Evolutionary conservation across 2,888 invertebrate species (phyloP).

Genomic region (Caradrina kadenii): DNA sequence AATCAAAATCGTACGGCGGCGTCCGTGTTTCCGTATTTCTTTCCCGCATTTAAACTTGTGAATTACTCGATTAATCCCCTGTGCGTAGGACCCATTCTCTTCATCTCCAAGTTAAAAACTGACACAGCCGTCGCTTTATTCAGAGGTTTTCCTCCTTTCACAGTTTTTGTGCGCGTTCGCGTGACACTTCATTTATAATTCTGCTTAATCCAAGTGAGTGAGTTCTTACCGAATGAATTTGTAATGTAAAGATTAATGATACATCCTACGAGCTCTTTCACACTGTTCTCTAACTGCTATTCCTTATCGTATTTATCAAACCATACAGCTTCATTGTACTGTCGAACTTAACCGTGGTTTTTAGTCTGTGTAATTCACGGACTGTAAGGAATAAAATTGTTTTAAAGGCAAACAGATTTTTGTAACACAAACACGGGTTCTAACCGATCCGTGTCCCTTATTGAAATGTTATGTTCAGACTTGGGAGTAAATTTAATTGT

Average conservation of each 20-base stretch:
- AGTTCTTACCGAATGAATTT: conserved; percentile 89
- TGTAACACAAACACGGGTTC: conserved; percentile 67
- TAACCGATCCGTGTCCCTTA: conserved; percentile 79
- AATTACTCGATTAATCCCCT: conserved; percentile 78
- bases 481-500: conserved; percentile 88
- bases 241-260: conserved; percentile 89
- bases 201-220: conserved; percentile 88
- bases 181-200: conserved; percentile 90
- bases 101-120: conserved; percentile 79
- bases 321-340: conserved; percentile 69
- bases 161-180: conserved; percentile 84
- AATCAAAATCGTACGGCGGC: conserved; percentile 66
- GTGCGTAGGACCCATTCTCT: conserved; percentile 76
- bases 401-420: conserved; percentile 54
- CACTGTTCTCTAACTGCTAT: conserved; percentile 74
- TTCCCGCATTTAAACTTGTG: conserved; percentile 71
- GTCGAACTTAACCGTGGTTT: conserved; percentile 51
- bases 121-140: conserved; percentile 78
- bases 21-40: conserved; percentile 66
- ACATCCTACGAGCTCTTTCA: conserved; percentile 79
- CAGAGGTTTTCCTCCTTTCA: conserved; percentile 81
- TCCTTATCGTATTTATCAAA: conserved; percentile 79
- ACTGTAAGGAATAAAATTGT: conserved; percentile 48
- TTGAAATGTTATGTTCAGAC: conserved; percentile 86
- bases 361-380: conserved; percentile 38